Evolutionary conservation across 1,140 invertebrate genomes (phyloP).

Genomic region (Copidosoma floridanum): DNA sequence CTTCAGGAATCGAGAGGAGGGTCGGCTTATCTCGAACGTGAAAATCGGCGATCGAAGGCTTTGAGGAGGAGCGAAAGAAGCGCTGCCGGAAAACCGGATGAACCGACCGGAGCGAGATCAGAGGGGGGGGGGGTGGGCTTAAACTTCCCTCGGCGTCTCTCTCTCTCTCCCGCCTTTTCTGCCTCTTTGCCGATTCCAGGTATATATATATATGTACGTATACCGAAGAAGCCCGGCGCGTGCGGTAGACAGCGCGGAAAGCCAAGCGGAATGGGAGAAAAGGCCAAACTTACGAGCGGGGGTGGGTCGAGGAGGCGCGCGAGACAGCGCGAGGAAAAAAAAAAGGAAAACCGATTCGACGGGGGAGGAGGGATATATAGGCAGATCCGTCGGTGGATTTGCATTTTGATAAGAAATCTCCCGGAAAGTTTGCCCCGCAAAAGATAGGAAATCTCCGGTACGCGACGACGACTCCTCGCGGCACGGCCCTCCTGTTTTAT

Average conservation of each 20-base stretch:
- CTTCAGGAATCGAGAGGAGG: not conserved
- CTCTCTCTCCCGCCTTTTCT: not conserved
- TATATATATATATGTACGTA: slow-evolving; percentile 7
- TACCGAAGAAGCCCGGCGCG: slow-evolving; percentile 12
- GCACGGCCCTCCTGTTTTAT: slow-evolving; percentile 43
- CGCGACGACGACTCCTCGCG: too few species aligned
- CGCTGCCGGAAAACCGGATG: slow-evolving; percentile 26
- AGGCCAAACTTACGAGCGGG: slow-evolving; percentile 34
- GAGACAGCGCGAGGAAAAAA: slow-evolving; percentile 20
- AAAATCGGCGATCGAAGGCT: slow-evolving; percentile 20
- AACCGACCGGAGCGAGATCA: slow-evolving; percentile 18
- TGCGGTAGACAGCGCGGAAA: slow-evolving; percentile 4
- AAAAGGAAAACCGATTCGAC: slow-evolving; percentile 18
- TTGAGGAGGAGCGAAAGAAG: slow-evolving; percentile 2
- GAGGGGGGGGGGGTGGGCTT: slow-evolving; percentile 26
- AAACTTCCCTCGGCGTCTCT: slow-evolving; percentile 18
- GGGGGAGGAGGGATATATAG: slow-evolving; percentile 26
- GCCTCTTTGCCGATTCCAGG: slow-evolving; percentile 6
- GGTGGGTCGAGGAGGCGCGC: slow-evolving; percentile 9
- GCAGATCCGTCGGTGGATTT: slow-evolving; percentile 48
- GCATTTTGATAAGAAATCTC: slow-evolving; percentile 58
- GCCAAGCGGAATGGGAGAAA: slow-evolving; percentile 28
- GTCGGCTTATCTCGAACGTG: slow-evolving; percentile 24
- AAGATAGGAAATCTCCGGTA: slow-evolving; percentile 37
- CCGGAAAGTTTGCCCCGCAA: slow-evolving; percentile 45